phyloP scores from a whole-genome alignment of 2,888 invertebrate genomes.

The Rhorus exstirpatorius region DNA sequence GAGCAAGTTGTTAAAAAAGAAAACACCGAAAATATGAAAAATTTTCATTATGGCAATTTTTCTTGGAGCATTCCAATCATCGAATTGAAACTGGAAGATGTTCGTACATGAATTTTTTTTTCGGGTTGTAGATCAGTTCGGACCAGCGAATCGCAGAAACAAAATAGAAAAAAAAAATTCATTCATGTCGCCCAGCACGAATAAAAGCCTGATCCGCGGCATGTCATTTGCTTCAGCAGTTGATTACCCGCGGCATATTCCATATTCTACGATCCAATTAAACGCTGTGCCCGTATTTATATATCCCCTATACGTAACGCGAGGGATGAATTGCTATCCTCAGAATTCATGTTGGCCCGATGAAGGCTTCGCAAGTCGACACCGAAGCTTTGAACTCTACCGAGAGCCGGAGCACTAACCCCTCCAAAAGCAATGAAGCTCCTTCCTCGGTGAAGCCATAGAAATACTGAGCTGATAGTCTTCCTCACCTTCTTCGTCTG shows the following conservation, averaged over 20 bases:
- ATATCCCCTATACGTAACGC: neutral
- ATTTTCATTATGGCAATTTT: too few species aligned
- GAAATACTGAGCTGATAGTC: conserved; percentile 22
- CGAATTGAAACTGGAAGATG: too few species aligned
- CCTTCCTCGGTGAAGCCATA: conserved; percentile 45
- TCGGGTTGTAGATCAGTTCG: too few species aligned
- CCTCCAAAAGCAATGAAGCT: conserved; percentile 11
- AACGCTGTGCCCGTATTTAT: neutral
- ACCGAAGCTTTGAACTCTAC: conserved; percentile 33
- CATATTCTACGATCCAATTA: conserved; percentile 44
- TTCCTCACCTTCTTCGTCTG: conserved; percentile 37
- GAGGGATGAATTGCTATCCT: conserved; percentile 42
- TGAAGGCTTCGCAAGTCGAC: conserved; percentile 56
- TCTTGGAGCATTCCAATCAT: too few species aligned
- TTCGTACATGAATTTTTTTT: too few species aligned
- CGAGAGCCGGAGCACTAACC: conserved; percentile 8
- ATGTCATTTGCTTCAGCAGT: too few species aligned
- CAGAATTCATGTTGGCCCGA: conserved; percentile 27
- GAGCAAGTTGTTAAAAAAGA: too few species aligned
- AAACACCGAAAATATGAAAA: too few species aligned
- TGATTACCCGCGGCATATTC: conserved; percentile 21
- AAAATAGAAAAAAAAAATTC: too few species aligned
- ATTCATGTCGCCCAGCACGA: too few species aligned
- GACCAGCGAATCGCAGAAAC: too few species aligned
- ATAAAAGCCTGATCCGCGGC: too few species aligned